These are phyloP conservation scores for Trissolcus basalis DNA, from an alignment of 1,140 invertebrate genomes.

Conservation along the genomic window DNA sequence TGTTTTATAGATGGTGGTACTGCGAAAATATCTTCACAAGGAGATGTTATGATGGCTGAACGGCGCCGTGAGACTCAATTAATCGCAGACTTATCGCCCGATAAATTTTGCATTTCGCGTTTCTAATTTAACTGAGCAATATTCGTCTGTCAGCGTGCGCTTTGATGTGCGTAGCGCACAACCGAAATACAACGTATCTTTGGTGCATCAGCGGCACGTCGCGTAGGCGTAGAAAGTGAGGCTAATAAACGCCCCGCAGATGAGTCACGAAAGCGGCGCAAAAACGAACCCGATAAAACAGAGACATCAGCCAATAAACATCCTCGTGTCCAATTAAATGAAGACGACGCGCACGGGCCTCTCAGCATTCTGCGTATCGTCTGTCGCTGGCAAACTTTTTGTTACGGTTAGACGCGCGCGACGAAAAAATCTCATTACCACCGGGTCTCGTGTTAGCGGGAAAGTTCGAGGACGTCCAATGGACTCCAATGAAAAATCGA, in stretches of 20 bases:
- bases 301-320: slow-evolving; percentile 37
- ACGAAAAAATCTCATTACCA: slow-evolving; percentile 43
- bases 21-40: neutral
- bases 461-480: slow-evolving; percentile 16
- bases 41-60: neutral
- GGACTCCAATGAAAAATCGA: slow-evolving; percentile 27
- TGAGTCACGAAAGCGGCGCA: slow-evolving; percentile 28
- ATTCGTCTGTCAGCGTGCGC: slow-evolving; percentile 35
- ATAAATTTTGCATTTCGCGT: slow-evolving; percentile 15
- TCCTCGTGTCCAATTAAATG: slow-evolving; percentile 38
- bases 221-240: slow-evolving; percentile 40
- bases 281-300: slow-evolving; percentile 35
- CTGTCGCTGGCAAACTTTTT: slow-evolving; percentile 15
- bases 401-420: slow-evolving; percentile 5
- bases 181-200: slow-evolving; percentile 29
- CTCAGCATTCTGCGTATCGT: slow-evolving; percentile 16
- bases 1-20: too few species aligned
- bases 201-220: slow-evolving; percentile 3
- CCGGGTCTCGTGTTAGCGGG: slow-evolving; percentile 20
- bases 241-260: slow-evolving; percentile 28
- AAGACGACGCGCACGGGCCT: slow-evolving; percentile 10
- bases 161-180: slow-evolving; percentile 42
- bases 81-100: slow-evolving; percentile 1
- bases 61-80: neutral
- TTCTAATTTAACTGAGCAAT: slow-evolving; percentile 36